Conservation (phyloP, 2,113 vertebrate species). For the Hydrochoerus hydrochaeris region DNA sequence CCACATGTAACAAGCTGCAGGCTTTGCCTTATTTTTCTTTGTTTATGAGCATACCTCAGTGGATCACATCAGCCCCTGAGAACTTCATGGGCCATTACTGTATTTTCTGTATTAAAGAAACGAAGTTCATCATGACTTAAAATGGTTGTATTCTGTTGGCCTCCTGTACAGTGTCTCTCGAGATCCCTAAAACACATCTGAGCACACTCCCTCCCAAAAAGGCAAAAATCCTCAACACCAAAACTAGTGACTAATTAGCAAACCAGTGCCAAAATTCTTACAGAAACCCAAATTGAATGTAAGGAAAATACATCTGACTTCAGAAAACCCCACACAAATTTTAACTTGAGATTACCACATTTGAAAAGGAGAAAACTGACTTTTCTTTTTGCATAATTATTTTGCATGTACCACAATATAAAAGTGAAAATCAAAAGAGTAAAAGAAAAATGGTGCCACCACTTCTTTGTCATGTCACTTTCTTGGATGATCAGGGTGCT, state of each 20-base stretch:
- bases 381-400: background rate
- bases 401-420: background rate
- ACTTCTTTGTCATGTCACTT: background rate
- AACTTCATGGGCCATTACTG: background rate
- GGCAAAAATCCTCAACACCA: background rate
- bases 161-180: background rate
- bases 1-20: background rate
- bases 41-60: background rate
- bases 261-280: background rate
- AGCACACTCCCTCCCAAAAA: background rate
- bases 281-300: background rate
- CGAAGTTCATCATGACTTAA: constrained; percentile 13
- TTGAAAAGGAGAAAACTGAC: background rate
- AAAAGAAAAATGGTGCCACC: background rate
- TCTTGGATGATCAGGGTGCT: background rate
- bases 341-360: background rate
- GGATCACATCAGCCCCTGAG: background rate
- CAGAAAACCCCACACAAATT: background rate
- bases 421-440: constrained; percentile 2
- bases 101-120: constrained; percentile 27
- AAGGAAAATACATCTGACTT: background rate
- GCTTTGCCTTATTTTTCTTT: background rate
- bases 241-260: background rate
- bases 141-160: background rate
- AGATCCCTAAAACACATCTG: background rate